These are phyloP conservation scores for Eremophila alpestris DNA, from an alignment of 2,797 vertebrate species.

Conservation along the genomic window DNA sequence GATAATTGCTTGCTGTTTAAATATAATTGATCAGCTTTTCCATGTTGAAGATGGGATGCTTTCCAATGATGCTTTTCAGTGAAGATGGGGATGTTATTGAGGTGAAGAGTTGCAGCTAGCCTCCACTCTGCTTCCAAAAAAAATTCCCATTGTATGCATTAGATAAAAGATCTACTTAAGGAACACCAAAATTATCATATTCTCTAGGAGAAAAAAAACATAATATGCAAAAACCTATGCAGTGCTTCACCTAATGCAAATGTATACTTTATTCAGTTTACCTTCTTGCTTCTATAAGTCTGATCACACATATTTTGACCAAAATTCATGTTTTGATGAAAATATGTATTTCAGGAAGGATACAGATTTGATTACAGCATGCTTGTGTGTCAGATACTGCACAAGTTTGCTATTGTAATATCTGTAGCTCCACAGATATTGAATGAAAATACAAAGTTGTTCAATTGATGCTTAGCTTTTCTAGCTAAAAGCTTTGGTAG, in stretches of 20 bases:
- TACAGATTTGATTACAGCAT: background rate
- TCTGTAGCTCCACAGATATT: background rate
- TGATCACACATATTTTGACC: background rate
- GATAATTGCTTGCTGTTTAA: background rate
- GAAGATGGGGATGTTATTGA: background rate
- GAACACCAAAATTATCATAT: accelerated
- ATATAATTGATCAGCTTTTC: background rate
- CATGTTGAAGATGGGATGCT: background rate
- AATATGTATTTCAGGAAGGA: background rate
- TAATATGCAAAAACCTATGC: background rate
- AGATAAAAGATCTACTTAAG: background rate
- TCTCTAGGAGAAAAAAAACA: background rate
- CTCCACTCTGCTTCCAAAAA: background rate
- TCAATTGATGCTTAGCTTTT: background rate
- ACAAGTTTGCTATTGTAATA: background rate
- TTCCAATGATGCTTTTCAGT: background rate
- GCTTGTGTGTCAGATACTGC: background rate
- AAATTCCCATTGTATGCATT: background rate
- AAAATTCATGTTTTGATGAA: background rate
- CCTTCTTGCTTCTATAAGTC: background rate
- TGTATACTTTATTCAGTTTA: background rate
- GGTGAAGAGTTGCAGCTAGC: background rate
- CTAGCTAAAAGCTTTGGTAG: background rate
- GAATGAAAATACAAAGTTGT: background rate
- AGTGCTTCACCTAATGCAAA: background rate